These are phyloP conservation scores for Caenorhabditis virilis DNA, from an alignment of 2,888 invertebrate genomes.

Conservation along the genomic window DNA sequence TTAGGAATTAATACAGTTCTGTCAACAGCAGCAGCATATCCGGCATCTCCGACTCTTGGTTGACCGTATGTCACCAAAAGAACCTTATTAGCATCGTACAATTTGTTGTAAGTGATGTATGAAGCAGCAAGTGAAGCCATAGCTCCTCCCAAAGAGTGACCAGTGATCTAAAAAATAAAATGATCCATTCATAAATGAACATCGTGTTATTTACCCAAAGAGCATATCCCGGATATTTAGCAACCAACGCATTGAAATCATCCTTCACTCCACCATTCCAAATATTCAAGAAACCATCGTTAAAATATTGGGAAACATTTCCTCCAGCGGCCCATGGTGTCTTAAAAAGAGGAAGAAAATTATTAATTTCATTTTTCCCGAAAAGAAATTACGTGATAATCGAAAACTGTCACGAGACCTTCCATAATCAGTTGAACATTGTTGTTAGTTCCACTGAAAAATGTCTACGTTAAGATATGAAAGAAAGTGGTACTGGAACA, in stretches of 20 bases:
- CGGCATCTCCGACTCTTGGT: slow-evolving; percentile 53
- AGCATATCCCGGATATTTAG: slow-evolving; percentile 47
- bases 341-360: slow-evolving; percentile 12
- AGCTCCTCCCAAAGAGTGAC: slow-evolving; percentile 56
- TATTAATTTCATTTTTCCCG: background rate
- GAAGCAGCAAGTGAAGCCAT: slow-evolving; percentile 55
- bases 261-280: slow-evolving; percentile 51
- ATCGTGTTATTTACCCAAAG: slow-evolving; percentile 32
- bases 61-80: slow-evolving; percentile 54
- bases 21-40: slow-evolving; percentile 49
- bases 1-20: slow-evolving; percentile 16
- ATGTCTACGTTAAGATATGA: background rate
- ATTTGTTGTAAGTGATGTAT: slow-evolving; percentile 44
- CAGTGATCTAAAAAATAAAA: slow-evolving; percentile 42
- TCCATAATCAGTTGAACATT: slow-evolving; percentile 49
- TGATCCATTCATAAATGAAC: no score
- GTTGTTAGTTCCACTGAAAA: slow-evolving; percentile 41
- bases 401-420: slow-evolving; percentile 40
- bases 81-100: slow-evolving; percentile 34
- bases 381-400: slow-evolving; percentile 32
- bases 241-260: slow-evolving; percentile 38
- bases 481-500: no score
- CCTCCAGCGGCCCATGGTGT: slow-evolving; percentile 52
- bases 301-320: slow-evolving; percentile 49
- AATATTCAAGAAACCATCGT: slow-evolving; percentile 47